phyloP scores from a whole-genome alignment of 2,888 invertebrate species.

The Phymatocera aterrima region DNA sequence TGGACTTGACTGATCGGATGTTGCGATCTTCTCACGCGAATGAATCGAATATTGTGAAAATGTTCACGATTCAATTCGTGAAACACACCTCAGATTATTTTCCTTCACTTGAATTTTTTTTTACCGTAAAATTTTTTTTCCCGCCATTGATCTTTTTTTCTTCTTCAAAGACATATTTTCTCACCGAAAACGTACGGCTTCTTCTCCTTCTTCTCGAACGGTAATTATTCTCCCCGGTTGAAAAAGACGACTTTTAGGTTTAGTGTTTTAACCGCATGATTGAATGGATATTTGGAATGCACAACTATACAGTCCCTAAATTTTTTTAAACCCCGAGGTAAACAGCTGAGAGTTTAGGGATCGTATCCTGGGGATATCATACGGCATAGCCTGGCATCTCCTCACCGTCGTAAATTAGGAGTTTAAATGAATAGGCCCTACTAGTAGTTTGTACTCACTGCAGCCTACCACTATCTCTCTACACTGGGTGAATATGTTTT shows the following conservation, averaged over 20 bases:
- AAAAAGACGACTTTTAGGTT: too few species aligned
- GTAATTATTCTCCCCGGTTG: too few species aligned
- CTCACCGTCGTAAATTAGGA: constrained; percentile 26
- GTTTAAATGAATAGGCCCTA: constrained; percentile 15
- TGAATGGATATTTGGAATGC: too few species aligned
- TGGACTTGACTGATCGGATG: neutral
- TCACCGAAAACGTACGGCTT: too few species aligned
- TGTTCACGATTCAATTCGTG: neutral
- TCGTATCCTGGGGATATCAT: neutral
- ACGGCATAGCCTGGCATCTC: neutral
- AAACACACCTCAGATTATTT: too few species aligned
- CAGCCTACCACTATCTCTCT: neutral
- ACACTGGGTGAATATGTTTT: constrained; percentile 62
- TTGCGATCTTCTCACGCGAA: neutral
- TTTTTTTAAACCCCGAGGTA: neutral
- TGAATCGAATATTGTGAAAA: neutral
- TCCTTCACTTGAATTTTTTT: too few species aligned
- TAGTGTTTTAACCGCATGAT: too few species aligned
- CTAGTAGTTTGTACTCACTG: neutral
- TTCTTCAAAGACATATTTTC: too few species aligned
- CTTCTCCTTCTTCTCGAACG: too few species aligned
- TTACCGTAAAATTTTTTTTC: too few species aligned
- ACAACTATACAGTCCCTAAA: too few species aligned
- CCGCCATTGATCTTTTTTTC: too few species aligned
- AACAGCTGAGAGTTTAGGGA: neutral